Conservation (phyloP, 2,797 vertebrate genomes). For the Mus caroli region DNA sequence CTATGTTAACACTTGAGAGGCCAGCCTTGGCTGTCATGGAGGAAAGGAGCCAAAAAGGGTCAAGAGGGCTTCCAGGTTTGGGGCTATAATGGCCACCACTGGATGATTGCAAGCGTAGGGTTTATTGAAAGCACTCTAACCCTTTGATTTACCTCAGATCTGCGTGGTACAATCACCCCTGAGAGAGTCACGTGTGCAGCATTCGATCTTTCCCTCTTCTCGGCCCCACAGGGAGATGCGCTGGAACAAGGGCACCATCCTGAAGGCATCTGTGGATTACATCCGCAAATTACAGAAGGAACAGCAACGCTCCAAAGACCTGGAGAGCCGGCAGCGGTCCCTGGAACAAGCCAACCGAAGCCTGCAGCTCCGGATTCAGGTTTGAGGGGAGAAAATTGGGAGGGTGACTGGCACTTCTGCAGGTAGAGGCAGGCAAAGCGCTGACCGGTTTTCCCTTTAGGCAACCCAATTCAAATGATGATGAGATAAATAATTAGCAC, state of each 20-base stretch:
- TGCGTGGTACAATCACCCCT: neutral
- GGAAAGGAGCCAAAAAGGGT: neutral
- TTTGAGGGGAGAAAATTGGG: conserved; percentile 75
- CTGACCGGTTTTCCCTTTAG: neutral
- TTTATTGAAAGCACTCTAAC: neutral
- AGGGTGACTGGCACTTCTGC: neutral
- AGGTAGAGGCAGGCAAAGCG: conserved; percentile 30
- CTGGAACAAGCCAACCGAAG: conserved; percentile 94
- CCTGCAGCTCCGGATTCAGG: conserved; percentile 95
- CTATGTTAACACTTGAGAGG: conserved; percentile 19
- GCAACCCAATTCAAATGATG: neutral
- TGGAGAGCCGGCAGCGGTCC: conserved; percentile 94
- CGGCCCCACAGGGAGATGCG: conserved; percentile 92
- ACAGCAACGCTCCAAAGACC: conserved; percentile 93
- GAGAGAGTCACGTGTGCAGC: neutral
- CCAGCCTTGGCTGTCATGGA: neutral
- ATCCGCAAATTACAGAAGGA: conserved; percentile 97
- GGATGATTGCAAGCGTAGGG: conserved; percentile 30
- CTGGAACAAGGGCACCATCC: conserved; percentile 98
- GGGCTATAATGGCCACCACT: neutral
- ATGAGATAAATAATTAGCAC: neutral
- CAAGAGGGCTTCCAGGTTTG: neutral
- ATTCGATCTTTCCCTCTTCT: neutral
- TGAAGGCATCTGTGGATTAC: conserved; percentile 97
- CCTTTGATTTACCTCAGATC: neutral